Evolutionary conservation across 2,113 vertebrate genomes (phyloP).

Genomic region (Mus musculus): DNA sequence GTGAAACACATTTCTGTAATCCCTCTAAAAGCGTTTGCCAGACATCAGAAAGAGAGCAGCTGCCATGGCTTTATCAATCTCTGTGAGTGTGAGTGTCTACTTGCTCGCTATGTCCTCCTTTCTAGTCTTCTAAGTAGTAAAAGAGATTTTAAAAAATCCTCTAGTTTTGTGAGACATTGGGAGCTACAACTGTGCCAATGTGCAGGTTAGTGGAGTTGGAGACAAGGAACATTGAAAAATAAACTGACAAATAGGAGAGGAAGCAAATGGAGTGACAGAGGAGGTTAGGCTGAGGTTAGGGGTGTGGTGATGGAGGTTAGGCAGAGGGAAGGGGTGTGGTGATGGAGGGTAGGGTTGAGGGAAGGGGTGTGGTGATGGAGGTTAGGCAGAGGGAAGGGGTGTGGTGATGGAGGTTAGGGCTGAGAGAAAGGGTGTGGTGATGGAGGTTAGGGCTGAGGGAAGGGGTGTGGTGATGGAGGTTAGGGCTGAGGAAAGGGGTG

Average conservation of each 20-base stretch:
- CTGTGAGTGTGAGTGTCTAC: neutral
- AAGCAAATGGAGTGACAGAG: no score
- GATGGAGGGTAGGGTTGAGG: no score
- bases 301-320: no score
- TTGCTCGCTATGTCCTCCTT: neutral
- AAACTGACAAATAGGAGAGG: neutral
- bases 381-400: no score
- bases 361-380: no score
- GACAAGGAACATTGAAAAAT: neutral
- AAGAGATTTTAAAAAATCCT: neutral
- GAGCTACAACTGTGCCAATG: neutral
- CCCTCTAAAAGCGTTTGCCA: neutral
- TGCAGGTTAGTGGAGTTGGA: neutral
- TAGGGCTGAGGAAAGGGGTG: no score
- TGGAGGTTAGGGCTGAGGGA: no score
- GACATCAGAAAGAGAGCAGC: neutral
- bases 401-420: no score
- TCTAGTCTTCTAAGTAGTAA: neutral
- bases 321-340: no score
- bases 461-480: no score
- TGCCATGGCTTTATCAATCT: neutral
- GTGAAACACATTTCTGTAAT: constrained; percentile 17
- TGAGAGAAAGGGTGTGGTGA: no score
- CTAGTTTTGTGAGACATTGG: constrained; percentile 2
- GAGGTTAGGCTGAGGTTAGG: no score